Conservation (phyloP, 2,113 vertebrate genomes). For the Phycodurus eques region DNA sequence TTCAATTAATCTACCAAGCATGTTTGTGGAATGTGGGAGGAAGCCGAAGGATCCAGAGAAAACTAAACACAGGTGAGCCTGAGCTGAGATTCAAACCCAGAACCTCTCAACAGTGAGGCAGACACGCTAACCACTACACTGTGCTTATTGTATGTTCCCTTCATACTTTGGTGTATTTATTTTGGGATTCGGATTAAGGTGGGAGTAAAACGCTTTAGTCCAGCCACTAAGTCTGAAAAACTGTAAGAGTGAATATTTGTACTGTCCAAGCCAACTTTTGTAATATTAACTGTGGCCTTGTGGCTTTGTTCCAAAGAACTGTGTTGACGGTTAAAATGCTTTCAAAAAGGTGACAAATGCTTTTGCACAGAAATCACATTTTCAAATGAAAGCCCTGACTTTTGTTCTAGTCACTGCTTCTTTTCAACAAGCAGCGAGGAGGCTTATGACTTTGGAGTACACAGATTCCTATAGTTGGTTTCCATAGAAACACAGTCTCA, state of each 20-base stretch:
- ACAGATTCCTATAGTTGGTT: constrained; percentile 68
- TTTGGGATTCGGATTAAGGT: no score
- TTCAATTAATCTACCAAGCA: no score
- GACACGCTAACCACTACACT: no score
- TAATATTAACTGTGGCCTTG: constrained; percentile 29
- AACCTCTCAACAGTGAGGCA: no score
- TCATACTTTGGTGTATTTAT: no score
- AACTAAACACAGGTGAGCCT: no score
- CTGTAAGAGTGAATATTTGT: constrained; percentile 22
- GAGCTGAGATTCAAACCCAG: no score
- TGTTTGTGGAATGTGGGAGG: no score
- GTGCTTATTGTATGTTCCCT: no score
- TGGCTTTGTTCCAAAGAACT: constrained; percentile 24
- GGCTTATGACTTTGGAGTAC: constrained; percentile 59
- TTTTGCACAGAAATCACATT: constrained; percentile 25
- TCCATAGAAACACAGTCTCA: constrained; percentile 73
- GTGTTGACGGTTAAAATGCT: neutral
- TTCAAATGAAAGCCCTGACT: constrained; percentile 6
- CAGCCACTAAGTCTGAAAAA: neutral
- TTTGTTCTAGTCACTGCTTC: constrained; percentile 46
- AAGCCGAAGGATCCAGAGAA: no score
- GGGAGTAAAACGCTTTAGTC: no score
- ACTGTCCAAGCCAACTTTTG: constrained; percentile 34
- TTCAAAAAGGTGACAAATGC: constrained; percentile 1
- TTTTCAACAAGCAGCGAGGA: constrained; percentile 53